These are phyloP conservation scores for Apogon hyalosoma DNA, from an alignment of 2,797 vertebrate species.

Conservation along the genomic window DNA sequence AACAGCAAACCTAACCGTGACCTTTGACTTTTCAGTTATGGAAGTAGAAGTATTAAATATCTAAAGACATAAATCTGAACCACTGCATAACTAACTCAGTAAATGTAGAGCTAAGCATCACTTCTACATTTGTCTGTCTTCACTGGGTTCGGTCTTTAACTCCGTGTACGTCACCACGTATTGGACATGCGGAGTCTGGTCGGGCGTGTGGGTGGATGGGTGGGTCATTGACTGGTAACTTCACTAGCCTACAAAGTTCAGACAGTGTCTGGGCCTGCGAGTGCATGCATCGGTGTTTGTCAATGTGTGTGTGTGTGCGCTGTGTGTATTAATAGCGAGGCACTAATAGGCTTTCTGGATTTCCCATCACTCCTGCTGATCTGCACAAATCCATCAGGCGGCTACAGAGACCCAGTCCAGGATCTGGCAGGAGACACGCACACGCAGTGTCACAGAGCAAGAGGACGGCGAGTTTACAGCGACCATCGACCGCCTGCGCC, in stretches of 20 bases:
- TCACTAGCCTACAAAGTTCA: slow-evolving; percentile 3
- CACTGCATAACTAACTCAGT: too few species aligned
- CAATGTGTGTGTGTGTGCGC: slow-evolving; percentile 18
- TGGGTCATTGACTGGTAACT: slow-evolving; percentile 17
- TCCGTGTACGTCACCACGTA: background rate
- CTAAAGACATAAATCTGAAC: too few species aligned
- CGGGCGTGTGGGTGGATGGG: background rate
- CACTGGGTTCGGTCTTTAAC: background rate
- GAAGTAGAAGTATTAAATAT: too few species aligned
- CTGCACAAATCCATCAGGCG: slow-evolving; percentile 74
- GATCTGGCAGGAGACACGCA: slow-evolving; percentile 1
- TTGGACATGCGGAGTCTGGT: background rate
- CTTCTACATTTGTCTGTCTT: too few species aligned
- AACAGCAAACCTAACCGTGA: too few species aligned
- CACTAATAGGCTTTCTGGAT: slow-evolving; percentile 86
- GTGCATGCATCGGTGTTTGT: slow-evolving; percentile 5
- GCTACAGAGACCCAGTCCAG: slow-evolving; percentile 30
- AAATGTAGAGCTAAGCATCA: too few species aligned
- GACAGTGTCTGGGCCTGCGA: slow-evolving; percentile 22
- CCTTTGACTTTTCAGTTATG: too few species aligned
- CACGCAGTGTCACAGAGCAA: too few species aligned
- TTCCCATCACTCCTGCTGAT: slow-evolving; percentile 80
- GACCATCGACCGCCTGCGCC: too few species aligned
- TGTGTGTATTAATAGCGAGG: slow-evolving; percentile 73
- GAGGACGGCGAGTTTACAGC: too few species aligned